These are phyloP conservation scores for Chrysodeixis includens DNA, from an alignment of 2,888 invertebrate species.

Conservation along the genomic window DNA sequence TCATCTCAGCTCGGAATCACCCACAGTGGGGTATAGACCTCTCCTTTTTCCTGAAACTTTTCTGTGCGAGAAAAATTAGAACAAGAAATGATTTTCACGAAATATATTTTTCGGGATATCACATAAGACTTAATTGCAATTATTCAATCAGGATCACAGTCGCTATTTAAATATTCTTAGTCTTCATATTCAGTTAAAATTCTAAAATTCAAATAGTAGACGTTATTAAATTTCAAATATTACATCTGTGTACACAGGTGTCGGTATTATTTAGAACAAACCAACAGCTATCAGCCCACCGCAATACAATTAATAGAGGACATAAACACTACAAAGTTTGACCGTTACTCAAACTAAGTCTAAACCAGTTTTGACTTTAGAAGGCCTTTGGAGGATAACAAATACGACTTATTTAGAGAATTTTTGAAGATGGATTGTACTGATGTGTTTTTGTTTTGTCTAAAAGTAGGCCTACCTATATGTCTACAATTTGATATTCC, in stretches of 20 bases:
- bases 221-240: background rate
- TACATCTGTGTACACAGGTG: background rate
- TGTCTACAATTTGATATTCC: no score
- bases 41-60: no score
- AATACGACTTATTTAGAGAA: background rate
- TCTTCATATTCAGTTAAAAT: no score
- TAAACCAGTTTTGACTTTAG: slow-evolving; percentile 1
- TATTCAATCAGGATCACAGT: no score
- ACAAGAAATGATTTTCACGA: no score
- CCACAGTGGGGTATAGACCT: no score
- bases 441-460: background rate
- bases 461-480: background rate
- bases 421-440: background rate
- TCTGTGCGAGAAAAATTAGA: no score
- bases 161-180: no score
- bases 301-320: slow-evolving; percentile 4
- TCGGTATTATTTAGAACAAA: background rate
- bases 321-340: slow-evolving; percentile 3
- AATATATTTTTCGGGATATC: no score
- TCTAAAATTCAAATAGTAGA: background rate
- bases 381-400: background rate
- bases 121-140: no score
- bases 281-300: background rate
- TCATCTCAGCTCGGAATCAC: no score
- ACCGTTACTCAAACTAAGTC: slow-evolving; percentile 6